Percentiles rank a stretch among this genome's conserved stretches.
Conservation (phyloP, 2,888 invertebrate species). For the Agonopterix arenella region DNA sequence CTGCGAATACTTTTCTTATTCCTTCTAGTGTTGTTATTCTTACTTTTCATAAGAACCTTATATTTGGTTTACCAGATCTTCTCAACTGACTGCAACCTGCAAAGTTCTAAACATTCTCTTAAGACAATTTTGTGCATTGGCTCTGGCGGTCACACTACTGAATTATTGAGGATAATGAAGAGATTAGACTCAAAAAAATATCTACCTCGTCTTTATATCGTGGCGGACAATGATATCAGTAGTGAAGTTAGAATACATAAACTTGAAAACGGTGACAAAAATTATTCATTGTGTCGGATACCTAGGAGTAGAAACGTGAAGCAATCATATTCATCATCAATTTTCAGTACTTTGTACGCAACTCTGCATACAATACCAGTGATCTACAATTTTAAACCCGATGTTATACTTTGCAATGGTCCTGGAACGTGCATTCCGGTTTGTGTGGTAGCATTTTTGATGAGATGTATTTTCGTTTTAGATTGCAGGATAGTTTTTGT, state of each 20-base stretch:
- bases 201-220: slow-evolving; percentile 84
- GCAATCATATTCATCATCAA: slow-evolving; percentile 88
- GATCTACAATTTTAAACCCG: slow-evolving; percentile 82
- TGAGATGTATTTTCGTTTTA: slow-evolving; percentile 81
- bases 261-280: slow-evolving; percentile 46
- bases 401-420: slow-evolving; percentile 93
- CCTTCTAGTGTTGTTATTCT: too few relatives aligned
- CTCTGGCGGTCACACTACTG: slow-evolving; percentile 96
- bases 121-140: slow-evolving; percentile 82
- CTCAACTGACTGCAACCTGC: slow-evolving; percentile 32
- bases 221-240: slow-evolving; percentile 86
- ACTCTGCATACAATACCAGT: slow-evolving; percentile 82
- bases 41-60: slow-evolving; percentile 16
- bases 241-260: slow-evolving; percentile 82
- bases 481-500: slow-evolving; percentile 90
- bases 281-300: slow-evolving; percentile 77
- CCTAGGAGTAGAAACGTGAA: slow-evolving; percentile 92
- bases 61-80: slow-evolving; percentile 37
- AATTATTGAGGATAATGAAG: slow-evolving; percentile 87
- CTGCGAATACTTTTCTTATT: too few relatives aligned
- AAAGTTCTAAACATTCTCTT: slow-evolving; percentile 26
- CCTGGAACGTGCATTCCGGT: slow-evolving; percentile 98
- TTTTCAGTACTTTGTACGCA: slow-evolving; percentile 87
- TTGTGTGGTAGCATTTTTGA: slow-evolving; percentile 85
- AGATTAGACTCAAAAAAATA: slow-evolving; percentile 80